Percentiles rank a stretch among this genome's conserved stretches.
These are phyloP conservation scores for Branchinecta lindahli DNA, from an alignment of 1,140 invertebrate species.

Conservation along the genomic window DNA sequence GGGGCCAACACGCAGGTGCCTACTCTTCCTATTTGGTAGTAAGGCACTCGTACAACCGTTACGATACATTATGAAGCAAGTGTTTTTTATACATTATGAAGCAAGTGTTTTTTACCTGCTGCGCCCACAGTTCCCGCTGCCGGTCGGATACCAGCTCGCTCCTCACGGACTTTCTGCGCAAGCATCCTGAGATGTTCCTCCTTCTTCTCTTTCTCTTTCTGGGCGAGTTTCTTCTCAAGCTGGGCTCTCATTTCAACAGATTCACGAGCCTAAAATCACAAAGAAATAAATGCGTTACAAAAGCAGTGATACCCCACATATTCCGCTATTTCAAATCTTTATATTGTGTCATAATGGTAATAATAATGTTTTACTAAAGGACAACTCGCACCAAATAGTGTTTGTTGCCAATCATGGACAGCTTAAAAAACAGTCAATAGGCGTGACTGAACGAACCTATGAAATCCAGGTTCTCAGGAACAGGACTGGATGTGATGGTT, in stretches of 20 bases:
- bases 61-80: too few relatives aligned
- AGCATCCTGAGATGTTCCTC: slow-evolving; percentile 83
- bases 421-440: too few relatives aligned
- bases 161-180: slow-evolving; percentile 88
- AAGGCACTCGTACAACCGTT: too few relatives aligned
- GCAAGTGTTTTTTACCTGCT: background rate
- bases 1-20: too few relatives aligned
- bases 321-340: slow-evolving; percentile 13
- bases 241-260: slow-evolving; percentile 91
- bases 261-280: slow-evolving; percentile 51
- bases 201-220: slow-evolving; percentile 97
- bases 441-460: too few relatives aligned
- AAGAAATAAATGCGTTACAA: slow-evolving; percentile 12
- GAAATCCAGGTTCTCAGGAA: too few relatives aligned
- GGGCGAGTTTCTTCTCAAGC: slow-evolving; percentile 86
- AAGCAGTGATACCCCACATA: slow-evolving; percentile 7
- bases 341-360: background rate
- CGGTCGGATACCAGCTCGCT: slow-evolving; percentile 64
- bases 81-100: too few relatives aligned
- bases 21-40: too few relatives aligned
- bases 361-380: too few relatives aligned
- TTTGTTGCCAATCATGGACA: too few relatives aligned
- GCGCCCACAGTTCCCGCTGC: slow-evolving; percentile 28
- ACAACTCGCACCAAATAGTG: too few relatives aligned
- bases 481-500: too few relatives aligned